Percentiles rank a stretch among this genome's conserved stretches.
Conservation (phyloP, 2,113 vertebrate genomes). For the Charina bottae region DNA sequence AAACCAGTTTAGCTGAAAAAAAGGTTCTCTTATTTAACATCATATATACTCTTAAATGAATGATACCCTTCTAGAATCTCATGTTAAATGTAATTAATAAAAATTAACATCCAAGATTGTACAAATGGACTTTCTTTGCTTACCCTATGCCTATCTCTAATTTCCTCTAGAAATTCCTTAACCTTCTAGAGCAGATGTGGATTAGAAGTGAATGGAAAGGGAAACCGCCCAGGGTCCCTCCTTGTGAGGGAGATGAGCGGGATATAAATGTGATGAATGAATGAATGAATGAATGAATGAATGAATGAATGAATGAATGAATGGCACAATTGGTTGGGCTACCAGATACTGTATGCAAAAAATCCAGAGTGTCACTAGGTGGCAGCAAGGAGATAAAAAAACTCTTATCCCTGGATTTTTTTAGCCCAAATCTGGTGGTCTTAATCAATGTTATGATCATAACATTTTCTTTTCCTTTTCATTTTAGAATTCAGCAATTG, state of each 20-base stretch:
- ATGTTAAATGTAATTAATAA: background rate
- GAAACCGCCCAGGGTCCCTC: too few relatives aligned
- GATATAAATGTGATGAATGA: too few relatives aligned
- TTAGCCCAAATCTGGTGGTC: background rate
- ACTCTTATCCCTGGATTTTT: background rate
- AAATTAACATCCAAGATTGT: background rate
- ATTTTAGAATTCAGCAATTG: conserved; percentile 91
- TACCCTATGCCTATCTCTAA: background rate
- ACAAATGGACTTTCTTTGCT: background rate
- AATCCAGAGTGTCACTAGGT: background rate
- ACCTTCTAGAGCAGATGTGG: background rate
- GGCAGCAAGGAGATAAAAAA: background rate
- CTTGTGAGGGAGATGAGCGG: too few relatives aligned
- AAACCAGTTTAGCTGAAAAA: background rate
- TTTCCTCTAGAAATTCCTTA: background rate
- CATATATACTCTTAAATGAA: background rate
- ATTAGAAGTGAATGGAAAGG: background rate
- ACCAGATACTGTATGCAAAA: background rate
- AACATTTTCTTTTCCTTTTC: conserved; percentile 18
- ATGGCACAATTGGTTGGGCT: background rate
- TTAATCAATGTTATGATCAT: background rate
- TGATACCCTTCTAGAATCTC: background rate
- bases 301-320: too few relatives aligned
- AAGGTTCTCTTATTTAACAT: background rate
- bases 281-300: too few relatives aligned